These are phyloP conservation scores for Pseudomyrmex cubaensis DNA, from an alignment of 1,140 invertebrate genomes.

Conservation along the genomic window DNA sequence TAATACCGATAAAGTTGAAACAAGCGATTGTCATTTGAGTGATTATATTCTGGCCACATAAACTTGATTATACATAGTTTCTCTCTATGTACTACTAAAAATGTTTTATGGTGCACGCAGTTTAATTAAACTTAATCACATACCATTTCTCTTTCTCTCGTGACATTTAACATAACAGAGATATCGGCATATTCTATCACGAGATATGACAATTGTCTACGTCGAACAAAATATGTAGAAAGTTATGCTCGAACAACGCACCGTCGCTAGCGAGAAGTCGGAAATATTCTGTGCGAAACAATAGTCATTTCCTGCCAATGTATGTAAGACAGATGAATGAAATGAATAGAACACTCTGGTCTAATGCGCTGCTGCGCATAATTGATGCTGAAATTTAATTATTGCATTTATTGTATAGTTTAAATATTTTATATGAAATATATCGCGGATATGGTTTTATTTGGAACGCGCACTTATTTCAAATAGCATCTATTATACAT, in stretches of 20 bases:
- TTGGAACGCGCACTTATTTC: too few relatives aligned
- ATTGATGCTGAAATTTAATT: slow-evolving; percentile 7
- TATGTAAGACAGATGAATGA: neutral
- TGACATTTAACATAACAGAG: neutral
- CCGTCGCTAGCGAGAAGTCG: neutral
- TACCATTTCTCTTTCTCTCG: neutral
- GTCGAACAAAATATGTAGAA: neutral
- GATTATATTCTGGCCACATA: neutral
- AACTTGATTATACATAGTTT: slow-evolving; percentile 27
- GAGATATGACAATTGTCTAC: slow-evolving; percentile 7
- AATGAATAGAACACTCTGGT: neutral
- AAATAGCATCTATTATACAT: neutral
- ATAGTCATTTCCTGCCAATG: neutral
- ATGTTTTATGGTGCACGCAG: neutral
- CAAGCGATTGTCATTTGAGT: slow-evolving; percentile 8
- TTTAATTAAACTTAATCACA: slow-evolving; percentile 25
- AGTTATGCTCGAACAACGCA: neutral
- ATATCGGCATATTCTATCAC: neutral
- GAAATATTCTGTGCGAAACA: neutral
- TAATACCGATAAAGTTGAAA: too few relatives aligned
- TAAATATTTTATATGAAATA: neutral
- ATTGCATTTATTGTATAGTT: neutral
- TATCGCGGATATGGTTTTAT: too few relatives aligned
- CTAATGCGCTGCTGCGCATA: neutral
- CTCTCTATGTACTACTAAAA: too few relatives aligned